These are phyloP conservation scores for Megalopta genalis DNA, from an alignment of 1,140 invertebrate genomes.

Conservation along the genomic window DNA sequence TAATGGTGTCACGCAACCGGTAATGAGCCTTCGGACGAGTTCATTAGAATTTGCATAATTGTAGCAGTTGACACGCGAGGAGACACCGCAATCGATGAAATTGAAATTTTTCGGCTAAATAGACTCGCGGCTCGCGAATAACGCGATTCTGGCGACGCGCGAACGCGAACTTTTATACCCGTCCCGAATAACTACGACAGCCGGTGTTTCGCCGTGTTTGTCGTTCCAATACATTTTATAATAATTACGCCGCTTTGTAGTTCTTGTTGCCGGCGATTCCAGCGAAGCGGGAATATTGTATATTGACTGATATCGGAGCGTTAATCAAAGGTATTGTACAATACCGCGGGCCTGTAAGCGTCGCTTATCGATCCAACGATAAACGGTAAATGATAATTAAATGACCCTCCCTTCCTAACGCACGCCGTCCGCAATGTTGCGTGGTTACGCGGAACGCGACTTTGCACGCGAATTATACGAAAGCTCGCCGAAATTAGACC, in stretches of 20 bases:
- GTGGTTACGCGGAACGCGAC: neutral
- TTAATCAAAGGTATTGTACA: neutral
- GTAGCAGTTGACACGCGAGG: neutral
- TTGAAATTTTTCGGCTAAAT: neutral
- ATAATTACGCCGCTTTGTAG: no score
- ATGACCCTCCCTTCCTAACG: neutral
- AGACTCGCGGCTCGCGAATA: neutral
- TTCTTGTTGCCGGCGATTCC: neutral
- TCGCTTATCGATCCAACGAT: neutral
- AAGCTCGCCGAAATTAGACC: neutral
- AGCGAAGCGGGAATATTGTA: neutral
- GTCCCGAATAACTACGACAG: no score
- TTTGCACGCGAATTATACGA: neutral
- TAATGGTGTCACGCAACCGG: neutral
- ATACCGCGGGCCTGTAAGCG: neutral
- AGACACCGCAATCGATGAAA: neutral
- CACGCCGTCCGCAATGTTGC: neutral
- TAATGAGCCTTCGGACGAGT: slow-evolving; percentile 8
- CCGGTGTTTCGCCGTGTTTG: no score
- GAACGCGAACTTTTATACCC: no score
- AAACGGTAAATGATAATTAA: slow-evolving; percentile 10
- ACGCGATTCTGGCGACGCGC: no score
- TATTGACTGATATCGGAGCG: neutral
- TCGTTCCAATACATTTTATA: no score
- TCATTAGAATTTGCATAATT: slow-evolving; percentile 24